A percentile compares a stretch with the other conserved stretches of the same genome.
Evolutionary conservation across 2,113 vertebrate genomes (phyloP).

Genomic region (Cervus canadensis): DNA sequence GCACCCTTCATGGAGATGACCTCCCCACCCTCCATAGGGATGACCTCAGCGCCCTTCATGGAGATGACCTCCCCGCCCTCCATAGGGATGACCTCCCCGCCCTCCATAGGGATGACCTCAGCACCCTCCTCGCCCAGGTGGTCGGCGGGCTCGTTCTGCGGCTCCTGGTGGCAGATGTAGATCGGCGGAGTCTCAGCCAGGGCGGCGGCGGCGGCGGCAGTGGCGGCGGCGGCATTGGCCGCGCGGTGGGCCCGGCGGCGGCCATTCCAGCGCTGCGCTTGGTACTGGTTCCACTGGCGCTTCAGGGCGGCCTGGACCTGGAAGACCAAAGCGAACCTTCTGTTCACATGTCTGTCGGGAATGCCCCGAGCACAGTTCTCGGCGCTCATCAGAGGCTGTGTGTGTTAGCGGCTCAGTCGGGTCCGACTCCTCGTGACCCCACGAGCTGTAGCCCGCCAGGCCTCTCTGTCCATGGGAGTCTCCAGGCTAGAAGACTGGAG

Average conservation of each 20-base stretch:
- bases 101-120: slow-evolving; percentile 74
- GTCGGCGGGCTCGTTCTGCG: slow-evolving; percentile 85
- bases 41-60: slow-evolving; percentile 77
- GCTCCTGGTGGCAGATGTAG: slow-evolving; percentile 89
- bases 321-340: background rate
- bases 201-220: slow-evolving; percentile 87
- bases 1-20: slow-evolving; percentile 84
- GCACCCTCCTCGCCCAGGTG: slow-evolving; percentile 73
- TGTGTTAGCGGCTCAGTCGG: background rate
- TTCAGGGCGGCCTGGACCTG: slow-evolving; percentile 93
- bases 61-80: too few relatives aligned
- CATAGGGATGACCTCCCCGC: too few relatives aligned
- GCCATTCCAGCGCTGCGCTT: slow-evolving; percentile 79
- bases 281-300: slow-evolving; percentile 89
- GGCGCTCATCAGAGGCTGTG: background rate
- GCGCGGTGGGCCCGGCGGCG: slow-evolving; percentile 88
- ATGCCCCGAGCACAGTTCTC: background rate
- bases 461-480: background rate
- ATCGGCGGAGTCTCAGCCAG: slow-evolving; percentile 80
- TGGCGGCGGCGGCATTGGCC: slow-evolving; percentile 88
- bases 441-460: background rate
- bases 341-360: background rate
- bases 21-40: slow-evolving; percentile 79
- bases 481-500: background rate
- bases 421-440: background rate